Evolutionary conservation across 2,888 invertebrate species (phyloP), one percentile per base, ranked within the genome.

Genomic region (Phalera bucephala): DNA sequence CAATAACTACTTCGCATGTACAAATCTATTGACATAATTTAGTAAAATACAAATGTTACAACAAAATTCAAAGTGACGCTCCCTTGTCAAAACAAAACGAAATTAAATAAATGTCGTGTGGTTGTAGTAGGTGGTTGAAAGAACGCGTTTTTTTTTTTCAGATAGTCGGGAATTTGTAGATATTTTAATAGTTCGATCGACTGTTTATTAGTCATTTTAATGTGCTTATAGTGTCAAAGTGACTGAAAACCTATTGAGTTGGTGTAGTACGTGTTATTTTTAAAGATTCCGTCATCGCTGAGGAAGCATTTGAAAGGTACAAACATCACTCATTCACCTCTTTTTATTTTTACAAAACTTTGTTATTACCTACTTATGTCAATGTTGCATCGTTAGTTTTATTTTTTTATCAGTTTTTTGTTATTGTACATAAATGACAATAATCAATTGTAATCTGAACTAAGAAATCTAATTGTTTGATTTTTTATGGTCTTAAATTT

Each of bases 271-370:
- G 28, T 56, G 44, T 57, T 54, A 54, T 54, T 54, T 57, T 40
- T 41, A 36, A 57, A 54, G 45, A 57, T 52, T 41, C 41, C 49
- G 54, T 59, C 66, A 61, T 52, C 64, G 44, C 40, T 39, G 35
- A 56, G 56, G 55, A 59, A 56, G 48, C 54, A 42, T 51, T 26
- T 27, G 36, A 55, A 61, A 65, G 70, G 64, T 67, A 70, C 51
- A 48, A 55, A 64, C 57, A 55, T 48, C 50, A 63, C 53, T 54
- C 50, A 45, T 33, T 17, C n/a, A n/a, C n/a, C n/a, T 47, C 31
- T 40, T 50, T 40, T 44, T 50, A 46, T 52, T 54, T 52, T 38
- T 29, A 21, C 22, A 20, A 37, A 53, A 50, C 47, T 49, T 49
- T 37, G 17, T 17, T 17, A 17, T 17, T 17, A 17, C n/a, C n/a